Conservation (phyloP, 1,140 invertebrate species). For the Rhysida immarginata region DNA sequence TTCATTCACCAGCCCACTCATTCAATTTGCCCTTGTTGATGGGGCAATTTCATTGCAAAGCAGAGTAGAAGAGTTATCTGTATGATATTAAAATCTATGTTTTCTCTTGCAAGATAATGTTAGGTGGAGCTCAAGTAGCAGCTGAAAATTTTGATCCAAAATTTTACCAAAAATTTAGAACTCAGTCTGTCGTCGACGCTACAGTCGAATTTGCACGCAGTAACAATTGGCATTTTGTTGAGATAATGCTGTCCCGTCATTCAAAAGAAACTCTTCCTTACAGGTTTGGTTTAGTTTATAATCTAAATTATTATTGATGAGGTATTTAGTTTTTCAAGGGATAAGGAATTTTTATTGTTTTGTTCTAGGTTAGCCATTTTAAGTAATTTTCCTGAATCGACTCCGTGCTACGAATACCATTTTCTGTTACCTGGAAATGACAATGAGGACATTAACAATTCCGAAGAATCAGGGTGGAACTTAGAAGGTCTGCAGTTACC, state of each 20-base stretch:
- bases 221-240: conserved; percentile 39
- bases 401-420: conserved; percentile 48
- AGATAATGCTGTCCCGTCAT: conserved; percentile 53
- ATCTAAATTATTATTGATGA: neutral
- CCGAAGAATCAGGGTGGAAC: no score
- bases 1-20: no score
- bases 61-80: no score
- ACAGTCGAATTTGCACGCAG: conserved; percentile 45
- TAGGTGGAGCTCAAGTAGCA: conserved; percentile 31
- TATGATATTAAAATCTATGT: no score
- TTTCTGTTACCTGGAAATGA: conserved; percentile 45
- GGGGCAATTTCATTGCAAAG: no score
- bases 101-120: conserved; percentile 25
- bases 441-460: no score
- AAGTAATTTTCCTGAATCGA: conserved; percentile 58
- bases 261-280: conserved; percentile 44
- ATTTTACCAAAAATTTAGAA: conserved; percentile 43
- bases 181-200: conserved; percentile 38
- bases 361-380: conserved; percentile 41
- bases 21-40: no score
- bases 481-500: no score
- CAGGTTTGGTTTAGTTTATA: conserved; percentile 30
- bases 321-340: neutral
- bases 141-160: conserved; percentile 36
- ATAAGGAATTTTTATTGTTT: conserved; percentile 13